Evolutionary conservation across 2,888 invertebrate species (phyloP).

Genomic region (Ennomos quercinarius): DNA sequence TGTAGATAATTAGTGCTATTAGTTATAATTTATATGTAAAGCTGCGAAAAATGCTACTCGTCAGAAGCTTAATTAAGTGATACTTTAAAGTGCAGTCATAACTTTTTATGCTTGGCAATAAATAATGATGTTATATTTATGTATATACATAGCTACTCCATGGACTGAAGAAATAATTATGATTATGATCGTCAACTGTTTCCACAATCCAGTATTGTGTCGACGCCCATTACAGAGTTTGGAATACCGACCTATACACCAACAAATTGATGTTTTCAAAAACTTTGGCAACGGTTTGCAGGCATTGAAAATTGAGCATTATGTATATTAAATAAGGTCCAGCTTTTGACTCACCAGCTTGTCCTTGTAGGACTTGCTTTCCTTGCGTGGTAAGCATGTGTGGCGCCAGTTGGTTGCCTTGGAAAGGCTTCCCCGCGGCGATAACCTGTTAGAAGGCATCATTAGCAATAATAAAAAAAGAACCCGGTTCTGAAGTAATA

Average conservation of each 20-base stretch:
- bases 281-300: too few species aligned
- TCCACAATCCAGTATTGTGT: too few species aligned
- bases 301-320: too few species aligned
- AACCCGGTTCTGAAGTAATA: too few species aligned
- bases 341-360: constrained; percentile 80
- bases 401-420: constrained; percentile 90
- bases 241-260: too few species aligned
- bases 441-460: constrained; percentile 86
- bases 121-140: too few species aligned
- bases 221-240: too few species aligned
- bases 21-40: constrained; percentile 2
- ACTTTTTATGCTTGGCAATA: background rate
- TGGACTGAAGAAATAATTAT: too few species aligned
- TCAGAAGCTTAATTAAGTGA: constrained; percentile 1
- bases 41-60: constrained; percentile 1
- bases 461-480: background rate
- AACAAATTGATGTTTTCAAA: too few species aligned
- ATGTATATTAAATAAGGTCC: background rate
- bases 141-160: too few species aligned
- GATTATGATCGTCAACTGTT: too few species aligned
- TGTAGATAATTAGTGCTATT: background rate
- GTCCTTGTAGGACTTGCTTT: constrained; percentile 89
- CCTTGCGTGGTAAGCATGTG: constrained; percentile 93
- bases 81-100: constrained; percentile 6
- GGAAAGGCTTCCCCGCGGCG: constrained; percentile 93